Evolutionary conservation across 1,140 invertebrate genomes (phyloP).

Genomic region (Sycophaga agraensis): DNA sequence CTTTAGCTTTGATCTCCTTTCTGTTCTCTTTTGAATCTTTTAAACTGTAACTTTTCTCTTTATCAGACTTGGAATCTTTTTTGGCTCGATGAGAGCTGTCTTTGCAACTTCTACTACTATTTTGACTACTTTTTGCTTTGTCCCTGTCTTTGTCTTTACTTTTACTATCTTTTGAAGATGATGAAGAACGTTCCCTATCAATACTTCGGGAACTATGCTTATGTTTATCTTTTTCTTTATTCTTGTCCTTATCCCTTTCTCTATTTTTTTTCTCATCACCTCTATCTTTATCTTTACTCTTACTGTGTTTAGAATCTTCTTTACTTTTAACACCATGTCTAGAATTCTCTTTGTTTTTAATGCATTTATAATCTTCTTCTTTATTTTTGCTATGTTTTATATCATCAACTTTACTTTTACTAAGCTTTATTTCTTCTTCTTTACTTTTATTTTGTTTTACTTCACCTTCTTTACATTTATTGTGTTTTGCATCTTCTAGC

Average conservation of each 20-base stretch:
- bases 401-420: constrained; percentile 32
- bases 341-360: constrained; percentile 29
- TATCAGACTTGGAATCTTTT: constrained; percentile 33
- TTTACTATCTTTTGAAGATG: constrained; percentile 27
- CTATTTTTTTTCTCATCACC: constrained; percentile 31
- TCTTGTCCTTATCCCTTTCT: constrained; percentile 33
- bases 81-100: constrained; percentile 31
- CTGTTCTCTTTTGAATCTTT: constrained; percentile 34
- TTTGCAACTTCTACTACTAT: no score
- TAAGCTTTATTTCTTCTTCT: constrained; percentile 32
- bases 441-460: constrained; percentile 30
- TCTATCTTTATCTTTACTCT: constrained; percentile 26
- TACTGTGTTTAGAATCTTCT: constrained; percentile 15
- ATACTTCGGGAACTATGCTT: constrained; percentile 33
- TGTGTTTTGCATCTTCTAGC: constrained; percentile 27
- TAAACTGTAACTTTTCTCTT: constrained; percentile 27
- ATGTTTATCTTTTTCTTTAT: constrained; percentile 33
- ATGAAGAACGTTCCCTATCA: constrained; percentile 30
- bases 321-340: constrained; percentile 9
- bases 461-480: constrained; percentile 31
- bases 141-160: constrained; percentile 36
- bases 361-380: constrained; percentile 14
- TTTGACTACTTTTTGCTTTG: constrained; percentile 29
- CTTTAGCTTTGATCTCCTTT: constrained; percentile 25
- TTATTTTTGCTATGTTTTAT: constrained; percentile 24